Percentiles rank a stretch among this genome's conserved stretches.
Evolutionary conservation across 2,888 invertebrate genomes (phyloP).

Genomic region (Drosophila helvetica): DNA sequence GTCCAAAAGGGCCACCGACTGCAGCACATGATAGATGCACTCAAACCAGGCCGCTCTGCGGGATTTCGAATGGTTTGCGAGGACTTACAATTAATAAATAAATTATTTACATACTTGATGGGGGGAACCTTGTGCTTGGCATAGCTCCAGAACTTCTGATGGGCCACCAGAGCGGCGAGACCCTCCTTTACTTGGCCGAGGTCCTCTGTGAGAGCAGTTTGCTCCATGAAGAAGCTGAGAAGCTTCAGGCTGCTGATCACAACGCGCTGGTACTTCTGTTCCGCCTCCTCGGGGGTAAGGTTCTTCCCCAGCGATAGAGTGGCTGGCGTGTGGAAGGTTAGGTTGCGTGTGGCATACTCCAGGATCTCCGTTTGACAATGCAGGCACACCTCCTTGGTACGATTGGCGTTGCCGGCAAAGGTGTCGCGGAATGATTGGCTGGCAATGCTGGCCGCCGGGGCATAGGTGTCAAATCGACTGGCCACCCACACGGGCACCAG

Average conservation of each 20-base stretch:
- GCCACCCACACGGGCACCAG: slow-evolving; percentile 93
- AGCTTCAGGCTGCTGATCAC: slow-evolving; percentile 88
- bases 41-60: slow-evolving; percentile 88
- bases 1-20: slow-evolving; percentile 84
- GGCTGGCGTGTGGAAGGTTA: slow-evolving; percentile 86
- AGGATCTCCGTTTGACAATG: slow-evolving; percentile 94
- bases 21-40: slow-evolving; percentile 86
- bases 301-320: slow-evolving; percentile 85
- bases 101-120: slow-evolving; percentile 78
- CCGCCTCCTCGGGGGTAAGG: slow-evolving; percentile 87
- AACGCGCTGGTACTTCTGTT: slow-evolving; percentile 88
- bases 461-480: slow-evolving; percentile 93
- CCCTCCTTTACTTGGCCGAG: slow-evolving; percentile 69
- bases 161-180: slow-evolving; percentile 86
- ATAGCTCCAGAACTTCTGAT: slow-evolving; percentile 90
- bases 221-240: slow-evolving; percentile 86
- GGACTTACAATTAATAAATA: background rate
- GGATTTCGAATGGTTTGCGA: slow-evolving; percentile 5
- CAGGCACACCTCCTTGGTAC: slow-evolving; percentile 90
- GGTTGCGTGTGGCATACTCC: slow-evolving; percentile 89
- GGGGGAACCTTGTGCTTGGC: slow-evolving; percentile 85
- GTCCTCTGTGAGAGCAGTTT: slow-evolving; percentile 85
- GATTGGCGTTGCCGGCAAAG: slow-evolving; percentile 89
- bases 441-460: slow-evolving; percentile 92
- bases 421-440: slow-evolving; percentile 88